Base-by-base conservation (phyloP, 2,113 vertebrate species). In the Neomonachus schauinslandi region DNA sequence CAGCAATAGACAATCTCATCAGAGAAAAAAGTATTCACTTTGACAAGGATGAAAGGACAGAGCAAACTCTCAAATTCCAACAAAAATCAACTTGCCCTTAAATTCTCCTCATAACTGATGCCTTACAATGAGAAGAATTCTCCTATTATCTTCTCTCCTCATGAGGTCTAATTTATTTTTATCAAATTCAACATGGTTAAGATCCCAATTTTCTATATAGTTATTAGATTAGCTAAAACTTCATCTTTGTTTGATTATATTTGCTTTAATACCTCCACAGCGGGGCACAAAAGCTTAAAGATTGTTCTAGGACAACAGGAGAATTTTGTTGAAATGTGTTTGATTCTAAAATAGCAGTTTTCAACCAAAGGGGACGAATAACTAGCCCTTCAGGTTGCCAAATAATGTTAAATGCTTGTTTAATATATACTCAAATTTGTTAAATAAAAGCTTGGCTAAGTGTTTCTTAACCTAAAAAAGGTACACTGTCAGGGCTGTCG, bases 11-110 rank as follows among this genome's bases (percentile, higher is more conserved):
- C 22, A 94, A 79, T 74, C 92, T 96, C 87, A 96, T 94, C 82
- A 96, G 83, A 97, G 55, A 93, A 91, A 96, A 88, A 84, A 92
- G 77, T 95, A 92, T 79, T 97, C 59, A 96, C 59, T 95, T 92
- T 86, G 67, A 96, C 39, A 97, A 82, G 49, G 28, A 89, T 7
- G 5, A 71, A 96, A 96, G 65, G 76, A 51, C 57, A 39, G 9
- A 94, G 94, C 15, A n/a, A 96, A 97, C 74, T 76, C 22, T 90
- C 59, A 85, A 97, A 97, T 11, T 28, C 69, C 28, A 95, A 46
- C 11, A 84, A 97, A 91, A 63, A 94, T 46, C 46, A 77, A 2
- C 80, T 2, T 96, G 96, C 69, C 13, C 28, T 81, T 93, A 85
- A 57, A 16, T 93, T 33, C n/a, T 95, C 24, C 87, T 87, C 36